Evolutionary conservation across 2,113 vertebrate species (phyloP).

Genomic region (Sigmodon hispidus): DNA sequence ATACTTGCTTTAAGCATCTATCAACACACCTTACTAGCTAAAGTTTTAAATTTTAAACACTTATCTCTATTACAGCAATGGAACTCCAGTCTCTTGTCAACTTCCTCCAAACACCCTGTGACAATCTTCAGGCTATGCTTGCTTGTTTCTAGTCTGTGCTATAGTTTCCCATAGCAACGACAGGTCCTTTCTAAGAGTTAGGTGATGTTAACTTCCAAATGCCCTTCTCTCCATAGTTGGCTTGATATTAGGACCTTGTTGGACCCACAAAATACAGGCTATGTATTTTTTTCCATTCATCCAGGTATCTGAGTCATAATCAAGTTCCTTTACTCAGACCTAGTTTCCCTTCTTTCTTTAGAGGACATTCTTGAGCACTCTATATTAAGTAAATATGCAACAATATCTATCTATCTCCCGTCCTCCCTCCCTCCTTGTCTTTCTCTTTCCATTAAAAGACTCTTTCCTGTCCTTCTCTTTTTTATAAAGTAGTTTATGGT

Average conservation of each 20-base stretch:
- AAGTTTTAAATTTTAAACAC: slow-evolving; percentile 10
- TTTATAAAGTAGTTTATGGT: neutral
- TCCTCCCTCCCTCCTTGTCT: neutral
- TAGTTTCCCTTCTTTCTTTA: slow-evolving; percentile 7
- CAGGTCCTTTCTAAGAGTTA: neutral
- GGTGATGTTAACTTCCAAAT: neutral
- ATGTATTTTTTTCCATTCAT: neutral
- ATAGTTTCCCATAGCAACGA: neutral
- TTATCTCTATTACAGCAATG: neutral
- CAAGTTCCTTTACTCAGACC: neutral
- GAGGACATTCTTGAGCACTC: neutral
- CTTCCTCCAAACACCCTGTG: neutral
- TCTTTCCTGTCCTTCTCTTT: neutral
- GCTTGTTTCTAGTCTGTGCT: neutral
- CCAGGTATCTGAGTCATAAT: neutral
- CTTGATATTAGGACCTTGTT: too few relatives aligned
- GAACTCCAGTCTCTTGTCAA: neutral
- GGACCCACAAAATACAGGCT: neutral
- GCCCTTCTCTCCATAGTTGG: neutral
- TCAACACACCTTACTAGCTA: neutral
- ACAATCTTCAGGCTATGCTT: neutral
- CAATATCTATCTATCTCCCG: neutral
- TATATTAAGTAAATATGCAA: neutral
- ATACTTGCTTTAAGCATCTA: neutral
- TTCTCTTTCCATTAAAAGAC: too few relatives aligned